Evolutionary conservation across 2,888 invertebrate genomes (phyloP), one percentile per base, ranked within the genome.

Genomic region (Ligdia adustata): DNA sequence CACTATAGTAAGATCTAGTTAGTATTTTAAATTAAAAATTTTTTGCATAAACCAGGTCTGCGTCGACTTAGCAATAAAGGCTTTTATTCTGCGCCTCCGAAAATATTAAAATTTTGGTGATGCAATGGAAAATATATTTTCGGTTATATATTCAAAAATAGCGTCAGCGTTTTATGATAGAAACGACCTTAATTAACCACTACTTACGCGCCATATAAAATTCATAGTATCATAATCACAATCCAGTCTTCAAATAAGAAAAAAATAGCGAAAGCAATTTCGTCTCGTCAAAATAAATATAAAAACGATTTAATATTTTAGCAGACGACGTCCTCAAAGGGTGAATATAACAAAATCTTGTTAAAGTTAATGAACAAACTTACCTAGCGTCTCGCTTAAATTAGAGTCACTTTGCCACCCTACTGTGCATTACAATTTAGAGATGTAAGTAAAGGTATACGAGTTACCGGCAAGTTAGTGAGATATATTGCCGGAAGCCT

Each of bases 351-450:
- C 74, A 67, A 75, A 85, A 84, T 83, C 85, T 82, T 82, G 79
- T 86, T 85, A 82, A 67, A 82, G 66, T 81, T 86, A 87, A 86
- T 85, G 83, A 87, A 86, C 79, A 81, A 86, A 86, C 82, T 86
- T 79, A 49, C 42, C 72, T 66, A 65, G 66, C 63, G 71, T 72
- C 79, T 72, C 76, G 74, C 73, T 79, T 77, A 82, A 82, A 79
- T 74, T 72, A 75, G 68, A 72, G 71, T 77, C 62, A 69, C 71
- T 60, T 71, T 66, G 68, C 64, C 58, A 61, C 67, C 65, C 67
- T 60, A 57, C 55, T 55, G 32, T 47, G 27, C 37, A 37, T 37
- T 37, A 39, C 34, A 24, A 29, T 32, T 32, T 48, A 39, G 38
- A 12, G 38, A 42, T 42, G 41, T 12, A 2, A 22, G 7, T 22